phyloP scores from a whole-genome alignment of 2,888 invertebrate genomes.

The Mythimna albipuncta region DNA sequence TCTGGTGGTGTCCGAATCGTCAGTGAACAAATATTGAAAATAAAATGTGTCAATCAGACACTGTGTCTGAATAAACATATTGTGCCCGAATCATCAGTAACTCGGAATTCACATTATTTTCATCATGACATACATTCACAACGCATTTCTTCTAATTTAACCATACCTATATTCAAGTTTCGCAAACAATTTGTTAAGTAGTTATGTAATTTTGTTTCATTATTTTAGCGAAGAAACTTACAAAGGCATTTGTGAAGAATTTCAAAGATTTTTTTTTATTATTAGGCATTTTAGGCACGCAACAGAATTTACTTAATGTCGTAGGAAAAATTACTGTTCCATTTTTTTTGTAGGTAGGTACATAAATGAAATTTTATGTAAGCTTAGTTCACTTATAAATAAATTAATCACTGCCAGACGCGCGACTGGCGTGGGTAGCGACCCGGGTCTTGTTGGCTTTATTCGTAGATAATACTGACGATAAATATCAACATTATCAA shows the following conservation, averaged over 20 bases:
- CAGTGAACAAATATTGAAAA: too few species aligned
- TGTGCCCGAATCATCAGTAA: too few species aligned
- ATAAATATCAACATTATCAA: too few species aligned
- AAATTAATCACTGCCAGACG: slow-evolving; percentile 16
- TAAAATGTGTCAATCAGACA: too few species aligned
- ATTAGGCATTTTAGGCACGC: slow-evolving; percentile 54
- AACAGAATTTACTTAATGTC: slow-evolving; percentile 51
- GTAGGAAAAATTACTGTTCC: slow-evolving; percentile 35
- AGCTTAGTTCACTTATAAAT: not conserved
- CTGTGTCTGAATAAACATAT: too few species aligned
- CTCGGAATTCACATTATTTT: too few species aligned
- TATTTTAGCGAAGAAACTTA: slow-evolving; percentile 35
- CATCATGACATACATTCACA: not conserved
- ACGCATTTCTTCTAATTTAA: not conserved
- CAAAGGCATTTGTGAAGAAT: slow-evolving; percentile 44
- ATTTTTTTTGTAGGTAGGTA: slow-evolving; percentile 15
- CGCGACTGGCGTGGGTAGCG: not conserved
- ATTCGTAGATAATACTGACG: too few species aligned
- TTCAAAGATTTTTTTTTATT: slow-evolving; percentile 27
- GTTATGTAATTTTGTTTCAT: slow-evolving; percentile 9
- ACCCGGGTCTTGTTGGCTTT: not conserved
- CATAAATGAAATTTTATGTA: slow-evolving; percentile 27
- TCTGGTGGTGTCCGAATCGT: too few species aligned
- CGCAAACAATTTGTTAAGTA: slow-evolving; percentile 30
- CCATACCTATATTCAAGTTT: slow-evolving; percentile 1